Percentiles rank a stretch among this genome's conserved stretches.
These are phyloP conservation scores for Apistogramma diplotaenia DNA, from an alignment of 2,113 vertebrate species.

Conservation along the genomic window DNA sequence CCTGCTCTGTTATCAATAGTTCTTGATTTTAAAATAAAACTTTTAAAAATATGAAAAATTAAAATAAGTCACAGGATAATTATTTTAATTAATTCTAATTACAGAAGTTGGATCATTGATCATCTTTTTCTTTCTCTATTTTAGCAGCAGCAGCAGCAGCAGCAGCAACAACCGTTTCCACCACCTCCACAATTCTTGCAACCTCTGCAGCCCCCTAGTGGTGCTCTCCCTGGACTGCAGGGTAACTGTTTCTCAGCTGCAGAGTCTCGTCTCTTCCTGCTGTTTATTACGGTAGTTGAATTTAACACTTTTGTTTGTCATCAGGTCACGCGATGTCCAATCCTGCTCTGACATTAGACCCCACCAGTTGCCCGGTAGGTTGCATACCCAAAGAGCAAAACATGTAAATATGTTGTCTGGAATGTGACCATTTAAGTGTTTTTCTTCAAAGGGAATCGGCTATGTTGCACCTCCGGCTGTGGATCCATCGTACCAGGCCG, in stretches of 20 bases:
- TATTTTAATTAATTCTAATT: background rate
- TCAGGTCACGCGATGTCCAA: constrained; percentile 53
- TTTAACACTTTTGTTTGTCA: background rate
- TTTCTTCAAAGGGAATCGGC: constrained; percentile 33
- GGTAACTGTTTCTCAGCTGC: constrained; percentile 47
- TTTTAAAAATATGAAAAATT: background rate
- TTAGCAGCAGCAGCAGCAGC: constrained; percentile 48
- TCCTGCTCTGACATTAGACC: constrained; percentile 29
- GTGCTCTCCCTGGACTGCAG: constrained; percentile 48
- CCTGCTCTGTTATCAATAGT: background rate
- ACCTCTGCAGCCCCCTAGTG: constrained; percentile 35
- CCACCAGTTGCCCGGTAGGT: constrained; percentile 61
- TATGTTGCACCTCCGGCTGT: constrained; percentile 46
- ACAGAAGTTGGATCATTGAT: background rate
- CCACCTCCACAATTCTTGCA: constrained; percentile 54
- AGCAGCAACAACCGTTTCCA: constrained; percentile 46
- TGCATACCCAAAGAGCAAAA: background rate
- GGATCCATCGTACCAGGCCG: constrained; percentile 29
- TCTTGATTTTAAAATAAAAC: background rate
- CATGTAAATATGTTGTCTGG: background rate
- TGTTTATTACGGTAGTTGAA: background rate
- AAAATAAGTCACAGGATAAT: background rate
- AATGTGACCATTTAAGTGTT: background rate
- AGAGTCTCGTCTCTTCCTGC: background rate
- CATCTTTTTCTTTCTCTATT: background rate